Base-by-base conservation (phyloP, 2,797 vertebrate species). In the Acanthurus tractus region DNA sequence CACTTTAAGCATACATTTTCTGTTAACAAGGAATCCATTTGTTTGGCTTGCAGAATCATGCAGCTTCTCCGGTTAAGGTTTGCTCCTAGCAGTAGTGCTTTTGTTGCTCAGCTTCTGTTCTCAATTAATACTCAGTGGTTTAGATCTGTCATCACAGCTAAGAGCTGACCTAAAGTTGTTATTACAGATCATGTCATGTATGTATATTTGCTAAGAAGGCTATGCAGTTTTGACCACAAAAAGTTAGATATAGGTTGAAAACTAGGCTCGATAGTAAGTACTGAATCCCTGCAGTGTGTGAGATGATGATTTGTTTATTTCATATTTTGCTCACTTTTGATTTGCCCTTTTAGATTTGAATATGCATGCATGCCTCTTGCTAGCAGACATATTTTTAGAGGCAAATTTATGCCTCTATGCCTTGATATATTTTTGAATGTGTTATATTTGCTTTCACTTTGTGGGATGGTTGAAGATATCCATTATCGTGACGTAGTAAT, bases 391-490 rank as follows among this genome's bases (percentile, higher is more conserved):
- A 40, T 40, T 38, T 59, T 63, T 7, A 11, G 17, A 63, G n/a
- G 48, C 9, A 42, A 3, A 25, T 58, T 65, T 63, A 13, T 48
- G 7, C 4, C 45, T 57, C 46, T 23, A 25, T 2, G 38, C 13
- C 20, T 22, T 64, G 54, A 54, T 66, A 63, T 49, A 76, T 56
- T 67, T 15, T 52, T 54, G 13, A 49, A 36, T 3, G n/a, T 61
- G n/a, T 44, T 70, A 3, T 45, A 56, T 77, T 79, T 79, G 18
- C 49, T 49, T 76, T 56, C 17, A 40, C 4, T 66, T 63, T 42
- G 4, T 29, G 12, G 48, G 63, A 22, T 53, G 42, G 25, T 18
- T 67, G 29, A 17, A 57, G 20, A 29, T 15, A 49, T 29, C 42
- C 10, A 57, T 17, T 65, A 46, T 6, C 11, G 73, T 7, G 8